Evolutionary conservation across 1,140 invertebrate genomes (phyloP).

Genomic region (Epicauta chinensis): DNA sequence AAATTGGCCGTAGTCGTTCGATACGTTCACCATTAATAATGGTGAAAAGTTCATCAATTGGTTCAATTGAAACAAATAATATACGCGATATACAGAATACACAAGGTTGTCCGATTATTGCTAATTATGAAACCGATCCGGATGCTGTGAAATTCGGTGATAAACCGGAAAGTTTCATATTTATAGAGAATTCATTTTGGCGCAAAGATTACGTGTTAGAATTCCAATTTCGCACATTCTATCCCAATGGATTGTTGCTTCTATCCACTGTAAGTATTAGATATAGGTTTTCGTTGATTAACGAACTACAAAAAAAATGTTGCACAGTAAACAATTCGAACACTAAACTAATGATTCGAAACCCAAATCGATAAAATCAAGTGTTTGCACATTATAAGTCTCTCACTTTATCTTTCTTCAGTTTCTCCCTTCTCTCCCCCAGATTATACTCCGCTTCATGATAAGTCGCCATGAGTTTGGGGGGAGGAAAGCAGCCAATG

Average conservation of each 20-base stretch:
- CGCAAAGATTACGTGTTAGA: conserved; percentile 67
- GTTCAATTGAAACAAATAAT: conserved; percentile 31
- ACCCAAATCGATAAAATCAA: no score
- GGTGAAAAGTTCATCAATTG: background rate
- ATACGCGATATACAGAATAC: conserved; percentile 43
- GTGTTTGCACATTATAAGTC: no score
- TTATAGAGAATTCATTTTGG: conserved; percentile 58
- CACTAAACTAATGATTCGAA: no score
- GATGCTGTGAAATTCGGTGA: conserved; percentile 85
- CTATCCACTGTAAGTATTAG: conserved; percentile 57
- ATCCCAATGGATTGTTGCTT: conserved; percentile 74
- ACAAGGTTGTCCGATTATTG: conserved; percentile 54
- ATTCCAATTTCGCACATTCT: conserved; percentile 81
- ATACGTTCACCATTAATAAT: background rate
- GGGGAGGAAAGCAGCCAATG: no score
- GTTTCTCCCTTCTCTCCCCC: no score
- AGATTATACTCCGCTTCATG: no score
- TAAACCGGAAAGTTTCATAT: conserved; percentile 66
- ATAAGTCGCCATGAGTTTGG: no score
- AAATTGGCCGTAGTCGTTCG: conserved; percentile 62
- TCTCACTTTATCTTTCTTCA: no score
- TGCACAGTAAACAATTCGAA: no score
- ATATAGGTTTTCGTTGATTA: background rate
- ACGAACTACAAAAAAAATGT: background rate
- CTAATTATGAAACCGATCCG: conserved; percentile 68